phyloP scores from a whole-genome alignment of 2,888 invertebrate species.

The Ormia ochracea region DNA sequence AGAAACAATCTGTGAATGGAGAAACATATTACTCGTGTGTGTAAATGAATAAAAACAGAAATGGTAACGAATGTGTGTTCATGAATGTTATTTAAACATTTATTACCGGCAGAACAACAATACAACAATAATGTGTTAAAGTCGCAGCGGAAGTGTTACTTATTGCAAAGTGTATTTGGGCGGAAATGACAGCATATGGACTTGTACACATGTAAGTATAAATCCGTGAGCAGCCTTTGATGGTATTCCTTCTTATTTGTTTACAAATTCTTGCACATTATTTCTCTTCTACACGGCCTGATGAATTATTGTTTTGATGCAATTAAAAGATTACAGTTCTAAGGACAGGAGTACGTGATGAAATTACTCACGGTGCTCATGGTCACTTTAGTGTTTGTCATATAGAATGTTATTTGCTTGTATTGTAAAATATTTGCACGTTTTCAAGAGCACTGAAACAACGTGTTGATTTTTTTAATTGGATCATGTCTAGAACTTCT shows the following conservation, averaged over 20 bases:
- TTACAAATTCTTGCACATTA: background rate
- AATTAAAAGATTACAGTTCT: constrained; percentile 19
- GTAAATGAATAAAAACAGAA: background rate
- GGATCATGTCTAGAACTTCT: too few species aligned
- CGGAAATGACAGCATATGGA: background rate
- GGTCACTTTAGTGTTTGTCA: background rate
- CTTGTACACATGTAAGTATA: background rate
- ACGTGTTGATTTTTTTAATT: too few species aligned
- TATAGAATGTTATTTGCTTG: background rate
- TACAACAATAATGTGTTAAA: constrained; percentile 25
- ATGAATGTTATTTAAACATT: constrained; percentile 14
- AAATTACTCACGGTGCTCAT: background rate
- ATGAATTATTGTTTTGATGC: constrained; percentile 4
- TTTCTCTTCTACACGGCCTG: background rate
- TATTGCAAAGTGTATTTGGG: constrained; percentile 27
- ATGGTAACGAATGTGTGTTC: constrained; percentile 13
- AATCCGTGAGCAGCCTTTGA: background rate
- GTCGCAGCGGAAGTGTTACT: constrained; percentile 41
- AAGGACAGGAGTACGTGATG: background rate
- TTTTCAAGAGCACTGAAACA: too few species aligned
- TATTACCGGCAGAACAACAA: constrained; percentile 17
- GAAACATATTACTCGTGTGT: too few species aligned
- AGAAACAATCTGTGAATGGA: background rate
- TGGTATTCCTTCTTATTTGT: background rate
- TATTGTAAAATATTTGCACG: too few species aligned